Conservation (phyloP, 2,113 vertebrate genomes). For the Centropristis striata region DNA sequence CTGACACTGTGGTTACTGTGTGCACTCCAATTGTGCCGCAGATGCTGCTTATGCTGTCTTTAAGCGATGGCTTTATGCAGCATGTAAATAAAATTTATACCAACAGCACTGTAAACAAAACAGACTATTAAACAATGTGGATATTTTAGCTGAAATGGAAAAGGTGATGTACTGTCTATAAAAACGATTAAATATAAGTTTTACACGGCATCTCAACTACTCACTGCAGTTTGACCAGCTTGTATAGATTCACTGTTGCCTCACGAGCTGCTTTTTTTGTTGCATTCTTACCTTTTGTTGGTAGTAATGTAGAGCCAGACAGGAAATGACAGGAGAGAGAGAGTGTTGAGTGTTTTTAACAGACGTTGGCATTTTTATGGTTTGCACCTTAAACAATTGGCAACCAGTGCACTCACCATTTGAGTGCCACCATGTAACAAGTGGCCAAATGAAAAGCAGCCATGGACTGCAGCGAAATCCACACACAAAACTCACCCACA, state of each 20-base stretch:
- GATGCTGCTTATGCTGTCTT: background rate
- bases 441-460: background rate
- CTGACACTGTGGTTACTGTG: background rate
- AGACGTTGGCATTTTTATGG: background rate
- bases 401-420: background rate
- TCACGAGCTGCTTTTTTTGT: background rate
- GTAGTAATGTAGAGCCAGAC: background rate
- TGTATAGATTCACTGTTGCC: background rate
- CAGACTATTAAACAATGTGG: background rate
- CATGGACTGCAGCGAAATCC: background rate
- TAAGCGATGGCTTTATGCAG: background rate
- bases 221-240: background rate
- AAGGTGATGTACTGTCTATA: background rate
- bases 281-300: background rate
- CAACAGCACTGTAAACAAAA: background rate
- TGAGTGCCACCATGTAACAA: background rate
- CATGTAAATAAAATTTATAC: background rate
- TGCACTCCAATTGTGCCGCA: background rate
- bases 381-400: background rate
- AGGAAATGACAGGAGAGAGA: background rate
- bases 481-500: background rate
- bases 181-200: background rate
- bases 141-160: too few species aligned
- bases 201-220: background rate
- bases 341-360: background rate